Evolutionary conservation across 1,140 invertebrate species (phyloP).

Genomic region (Pseudomyrmex concolor): DNA sequence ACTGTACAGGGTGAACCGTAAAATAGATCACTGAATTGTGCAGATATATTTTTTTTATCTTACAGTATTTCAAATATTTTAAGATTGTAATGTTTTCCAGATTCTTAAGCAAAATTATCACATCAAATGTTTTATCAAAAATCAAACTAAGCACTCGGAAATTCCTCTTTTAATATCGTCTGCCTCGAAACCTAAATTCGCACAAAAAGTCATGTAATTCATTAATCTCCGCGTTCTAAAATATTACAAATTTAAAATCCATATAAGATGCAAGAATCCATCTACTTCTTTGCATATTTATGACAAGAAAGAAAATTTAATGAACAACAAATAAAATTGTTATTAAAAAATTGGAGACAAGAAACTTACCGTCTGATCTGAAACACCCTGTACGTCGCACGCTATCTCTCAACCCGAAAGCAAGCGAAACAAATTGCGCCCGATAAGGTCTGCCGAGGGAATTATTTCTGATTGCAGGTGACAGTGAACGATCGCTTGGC

Average conservation of each 20-base stretch:
- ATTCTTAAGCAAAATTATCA: constrained; percentile 14
- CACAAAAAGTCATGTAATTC: neutral
- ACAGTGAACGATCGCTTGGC: constrained; percentile 84
- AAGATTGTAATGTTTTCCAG: constrained; percentile 2
- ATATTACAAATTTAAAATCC: neutral
- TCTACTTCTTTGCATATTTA: no score
- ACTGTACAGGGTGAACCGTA: neutral
- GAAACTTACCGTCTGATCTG: neutral
- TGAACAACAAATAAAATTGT: neutral
- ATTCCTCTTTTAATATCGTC: no score
- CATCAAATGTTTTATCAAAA: neutral
- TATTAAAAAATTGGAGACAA: neutral
- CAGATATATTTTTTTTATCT: neutral
- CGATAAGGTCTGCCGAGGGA: constrained; percentile 4
- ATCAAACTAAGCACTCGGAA: no score
- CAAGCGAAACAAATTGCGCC: constrained; percentile 4
- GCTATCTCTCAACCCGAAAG: neutral
- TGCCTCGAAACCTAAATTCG: no score
- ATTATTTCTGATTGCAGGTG: constrained; percentile 77
- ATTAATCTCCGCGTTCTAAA: neutral
- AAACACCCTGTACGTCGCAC: neutral
- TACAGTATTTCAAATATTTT: neutral
- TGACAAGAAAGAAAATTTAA: neutral
- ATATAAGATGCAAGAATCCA: no score
- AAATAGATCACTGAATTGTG: constrained; percentile 3